Conservation (phyloP, 2,888 invertebrate genomes). For the Drosophila melanocephala region DNA sequence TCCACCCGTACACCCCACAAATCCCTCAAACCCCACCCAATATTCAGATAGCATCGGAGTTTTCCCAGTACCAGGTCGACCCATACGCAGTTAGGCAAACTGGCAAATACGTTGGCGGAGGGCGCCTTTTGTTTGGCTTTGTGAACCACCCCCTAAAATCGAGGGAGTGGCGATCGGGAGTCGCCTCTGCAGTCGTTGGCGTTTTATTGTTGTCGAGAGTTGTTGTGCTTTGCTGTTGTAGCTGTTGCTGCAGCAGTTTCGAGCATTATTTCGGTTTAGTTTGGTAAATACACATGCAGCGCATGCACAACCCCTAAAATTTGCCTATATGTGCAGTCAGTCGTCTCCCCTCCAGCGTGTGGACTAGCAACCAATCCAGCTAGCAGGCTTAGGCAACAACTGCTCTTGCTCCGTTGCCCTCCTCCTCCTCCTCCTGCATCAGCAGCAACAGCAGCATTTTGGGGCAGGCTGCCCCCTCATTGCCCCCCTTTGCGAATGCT, state of each 20-base stretch:
- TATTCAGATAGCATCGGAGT: slow-evolving; percentile 10
- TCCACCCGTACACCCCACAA: neutral
- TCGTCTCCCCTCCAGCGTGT: neutral
- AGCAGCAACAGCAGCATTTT: slow-evolving; percentile 15
- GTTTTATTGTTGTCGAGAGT: slow-evolving; percentile 74
- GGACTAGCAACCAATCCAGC: slow-evolving; percentile 36
- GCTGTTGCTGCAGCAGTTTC: slow-evolving; percentile 66
- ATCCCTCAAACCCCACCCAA: neutral
- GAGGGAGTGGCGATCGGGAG: slow-evolving; percentile 40
- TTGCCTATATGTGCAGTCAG: slow-evolving; percentile 5
- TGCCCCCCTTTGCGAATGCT: slow-evolving; percentile 1
- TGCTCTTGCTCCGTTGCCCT: slow-evolving; percentile 23
- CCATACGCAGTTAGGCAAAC: slow-evolving; percentile 74
- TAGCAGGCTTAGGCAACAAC: slow-evolving; percentile 48
- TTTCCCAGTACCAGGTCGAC: slow-evolving; percentile 34
- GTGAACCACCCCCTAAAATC: slow-evolving; percentile 19
- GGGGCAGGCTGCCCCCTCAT: neutral
- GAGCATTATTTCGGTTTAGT: slow-evolving; percentile 80
- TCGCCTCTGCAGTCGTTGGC: slow-evolving; percentile 71
- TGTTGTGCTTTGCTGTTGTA: slow-evolving; percentile 21
- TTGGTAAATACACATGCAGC: slow-evolving; percentile 78
- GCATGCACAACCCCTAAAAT: neutral
- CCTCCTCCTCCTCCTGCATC: slow-evolving; percentile 9
- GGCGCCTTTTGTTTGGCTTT: slow-evolving; percentile 73
- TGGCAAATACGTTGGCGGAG: slow-evolving; percentile 67